A percentile compares a stretch with the other conserved stretches of the same genome.
Conservation (phyloP, 2,797 vertebrate species). For the Erithacus rubecula region DNA sequence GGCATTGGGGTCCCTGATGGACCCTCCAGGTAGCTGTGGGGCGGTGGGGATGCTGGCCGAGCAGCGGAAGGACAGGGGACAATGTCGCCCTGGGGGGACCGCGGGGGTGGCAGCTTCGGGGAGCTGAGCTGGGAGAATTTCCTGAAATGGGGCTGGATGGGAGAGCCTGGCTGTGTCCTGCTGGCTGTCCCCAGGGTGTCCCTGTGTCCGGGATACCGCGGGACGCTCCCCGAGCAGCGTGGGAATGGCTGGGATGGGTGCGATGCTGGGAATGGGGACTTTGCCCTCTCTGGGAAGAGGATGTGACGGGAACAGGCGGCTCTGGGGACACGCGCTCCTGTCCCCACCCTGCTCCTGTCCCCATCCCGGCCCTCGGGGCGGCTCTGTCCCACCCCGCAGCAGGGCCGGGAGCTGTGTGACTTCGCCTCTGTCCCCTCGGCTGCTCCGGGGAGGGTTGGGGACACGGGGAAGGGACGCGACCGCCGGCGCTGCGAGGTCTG, state of each 20-base stretch:
- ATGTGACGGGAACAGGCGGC: rapidly evolving
- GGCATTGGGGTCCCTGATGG: not conserved
- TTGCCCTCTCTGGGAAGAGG: not conserved
- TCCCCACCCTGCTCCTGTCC: not conserved
- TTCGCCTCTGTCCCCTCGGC: rapidly evolving
- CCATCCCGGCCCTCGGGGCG: rapidly evolving
- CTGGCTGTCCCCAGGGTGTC: not conserved
- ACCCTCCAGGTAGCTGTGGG: slow-evolving; percentile 34
- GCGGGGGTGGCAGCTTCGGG: rapidly evolving
- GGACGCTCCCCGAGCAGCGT: no score
- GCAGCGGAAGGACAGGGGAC: not conserved
- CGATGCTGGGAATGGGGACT: not conserved
- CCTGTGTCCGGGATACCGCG: not conserved
- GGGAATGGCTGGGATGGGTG: not conserved
- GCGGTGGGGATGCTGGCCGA: rapidly evolving
- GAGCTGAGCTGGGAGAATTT: not conserved
- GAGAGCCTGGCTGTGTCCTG: not conserved
- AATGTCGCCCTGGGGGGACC: rapidly evolving
- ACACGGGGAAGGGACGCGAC: not conserved
- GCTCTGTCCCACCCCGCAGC: not conserved
- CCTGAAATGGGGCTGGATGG: rapidly evolving
- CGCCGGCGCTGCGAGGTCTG: not conserved
- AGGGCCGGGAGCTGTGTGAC: not conserved
- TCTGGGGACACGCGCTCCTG: not conserved
- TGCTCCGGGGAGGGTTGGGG: not conserved